Evolutionary conservation across 2,888 invertebrate genomes (phyloP).

Genomic region (Ypsolopha scabrella): DNA sequence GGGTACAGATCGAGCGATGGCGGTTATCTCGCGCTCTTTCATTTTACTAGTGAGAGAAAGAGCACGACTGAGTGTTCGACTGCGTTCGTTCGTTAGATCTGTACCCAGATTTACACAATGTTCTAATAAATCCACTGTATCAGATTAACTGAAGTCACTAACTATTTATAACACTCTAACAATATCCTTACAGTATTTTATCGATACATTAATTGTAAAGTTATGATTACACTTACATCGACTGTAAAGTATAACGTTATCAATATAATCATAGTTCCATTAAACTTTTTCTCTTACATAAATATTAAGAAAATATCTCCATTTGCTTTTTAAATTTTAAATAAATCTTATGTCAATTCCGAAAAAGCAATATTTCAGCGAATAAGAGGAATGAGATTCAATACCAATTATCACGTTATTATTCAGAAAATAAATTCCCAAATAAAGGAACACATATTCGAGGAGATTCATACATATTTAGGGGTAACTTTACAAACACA

Average conservation of each 20-base stretch:
- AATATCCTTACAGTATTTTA: conserved; percentile 16
- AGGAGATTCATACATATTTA: conserved; percentile 31
- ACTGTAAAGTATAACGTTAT: conserved; percentile 13
- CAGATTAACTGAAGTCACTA: conserved; percentile 12
- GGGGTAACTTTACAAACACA: conserved; percentile 37
- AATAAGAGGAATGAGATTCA: conserved; percentile 16
- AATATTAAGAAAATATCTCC: conserved; percentile 52
- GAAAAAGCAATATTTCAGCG: conserved; percentile 26
- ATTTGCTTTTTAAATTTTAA: conserved; percentile 28
- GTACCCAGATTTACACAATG: conserved; percentile 5
- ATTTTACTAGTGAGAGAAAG: no score
- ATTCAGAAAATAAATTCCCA: conserved; percentile 14
- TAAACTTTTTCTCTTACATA: conserved; percentile 30
- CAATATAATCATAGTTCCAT: conserved; percentile 20
- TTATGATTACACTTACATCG: conserved; percentile 19
- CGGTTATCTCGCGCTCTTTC: no score
- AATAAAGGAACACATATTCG: conserved; percentile 15
- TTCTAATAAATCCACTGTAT: conserved; percentile 16
- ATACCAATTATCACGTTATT: conserved; percentile 9
- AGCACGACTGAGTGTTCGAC: no score
- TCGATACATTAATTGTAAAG: conserved; percentile 10
- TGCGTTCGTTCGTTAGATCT: conserved; percentile 5
- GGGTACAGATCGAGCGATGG: no score
- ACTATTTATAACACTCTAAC: conserved; percentile 13
- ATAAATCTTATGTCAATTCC: conserved; percentile 56